Evolutionary conservation across 2,113 vertebrate genomes (phyloP).

Genomic region (Melozone crissalis): DNA sequence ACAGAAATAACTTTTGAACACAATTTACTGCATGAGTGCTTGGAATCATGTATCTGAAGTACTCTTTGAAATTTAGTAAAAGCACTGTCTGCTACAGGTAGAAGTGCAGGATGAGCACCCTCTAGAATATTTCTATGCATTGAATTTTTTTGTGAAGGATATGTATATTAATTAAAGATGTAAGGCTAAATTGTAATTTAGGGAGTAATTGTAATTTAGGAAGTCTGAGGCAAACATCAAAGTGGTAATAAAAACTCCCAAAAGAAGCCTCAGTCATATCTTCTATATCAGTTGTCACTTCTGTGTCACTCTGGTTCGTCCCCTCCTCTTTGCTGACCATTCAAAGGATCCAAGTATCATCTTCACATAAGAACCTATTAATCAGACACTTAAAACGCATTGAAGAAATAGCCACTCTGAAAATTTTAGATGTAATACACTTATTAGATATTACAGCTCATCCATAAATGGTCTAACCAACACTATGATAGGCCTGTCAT

Average conservation of each 20-base stretch:
- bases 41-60: neutral
- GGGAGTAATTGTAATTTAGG: neutral
- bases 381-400: neutral
- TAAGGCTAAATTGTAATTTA: neutral
- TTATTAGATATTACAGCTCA: neutral
- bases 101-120: neutral
- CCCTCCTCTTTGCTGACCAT: neutral
- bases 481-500: neutral
- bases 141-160: neutral
- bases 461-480: neutral
- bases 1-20: neutral
- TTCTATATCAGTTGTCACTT: neutral
- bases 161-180: neutral
- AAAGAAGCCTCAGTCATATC: neutral
- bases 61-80: neutral
- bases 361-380: neutral
- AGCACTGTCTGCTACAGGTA: neutral
- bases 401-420: neutral
- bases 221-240: neutral
- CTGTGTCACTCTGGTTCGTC: neutral
- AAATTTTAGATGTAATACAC: neutral
- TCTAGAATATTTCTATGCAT: neutral
- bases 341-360: neutral
- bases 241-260: neutral
- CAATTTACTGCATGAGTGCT: neutral